Evolutionary conservation across 2,113 vertebrate species (phyloP).

Genomic region (Phodopus roborovskii): DNA sequence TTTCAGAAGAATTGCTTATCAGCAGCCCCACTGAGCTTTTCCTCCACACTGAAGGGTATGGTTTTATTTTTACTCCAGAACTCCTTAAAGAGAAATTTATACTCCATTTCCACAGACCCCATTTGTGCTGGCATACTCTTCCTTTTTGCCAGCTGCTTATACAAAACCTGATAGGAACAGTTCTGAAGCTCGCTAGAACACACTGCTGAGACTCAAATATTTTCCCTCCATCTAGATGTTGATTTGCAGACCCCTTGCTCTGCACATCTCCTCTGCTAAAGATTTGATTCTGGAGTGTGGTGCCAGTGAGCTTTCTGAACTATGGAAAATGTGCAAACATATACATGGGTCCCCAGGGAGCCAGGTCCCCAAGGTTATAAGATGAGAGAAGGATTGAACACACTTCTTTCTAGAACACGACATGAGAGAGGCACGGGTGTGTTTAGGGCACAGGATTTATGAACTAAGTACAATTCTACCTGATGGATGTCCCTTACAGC

Average conservation of each 20-base stretch:
- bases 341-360: neutral
- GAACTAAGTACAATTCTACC: neutral
- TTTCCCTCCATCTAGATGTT: neutral
- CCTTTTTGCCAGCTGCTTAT: neutral
- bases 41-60: neutral
- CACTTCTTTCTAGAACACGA: neutral
- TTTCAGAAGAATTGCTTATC: neutral
- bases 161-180: neutral
- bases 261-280: neutral
- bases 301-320: neutral
- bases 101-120: constrained; percentile 4
- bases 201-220: neutral
- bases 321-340: constrained; percentile 27
- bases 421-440: neutral
- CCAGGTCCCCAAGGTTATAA: constrained; percentile 1
- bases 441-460: neutral
- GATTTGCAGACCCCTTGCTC: neutral
- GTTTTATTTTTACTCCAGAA: constrained; percentile 10
- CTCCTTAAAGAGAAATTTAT: neutral
- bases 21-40: neutral
- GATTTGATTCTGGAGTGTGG: neutral
- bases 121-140: neutral
- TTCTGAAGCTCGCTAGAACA: constrained; percentile 1
- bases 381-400: neutral
- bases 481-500: neutral